Conservation (phyloP, 2,797 vertebrate species). For the Kryptolebias ocellatus region DNA sequence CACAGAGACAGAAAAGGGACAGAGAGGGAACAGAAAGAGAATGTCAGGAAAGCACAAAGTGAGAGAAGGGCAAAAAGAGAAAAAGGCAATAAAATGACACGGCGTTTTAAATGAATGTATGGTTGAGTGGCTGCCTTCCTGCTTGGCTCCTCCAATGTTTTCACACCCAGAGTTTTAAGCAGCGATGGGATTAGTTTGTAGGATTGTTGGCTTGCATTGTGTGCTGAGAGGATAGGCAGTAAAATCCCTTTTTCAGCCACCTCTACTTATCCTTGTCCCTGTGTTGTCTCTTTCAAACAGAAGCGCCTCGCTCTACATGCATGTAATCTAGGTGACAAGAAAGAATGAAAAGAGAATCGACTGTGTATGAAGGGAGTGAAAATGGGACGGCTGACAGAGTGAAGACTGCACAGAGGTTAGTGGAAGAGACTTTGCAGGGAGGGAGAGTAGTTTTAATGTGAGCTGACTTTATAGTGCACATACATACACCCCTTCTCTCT, state of each 20-base stretch:
- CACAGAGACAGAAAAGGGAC: constrained; percentile 51
- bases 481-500: constrained; percentile 24
- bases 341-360: constrained; percentile 73
- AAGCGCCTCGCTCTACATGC: constrained; percentile 75
- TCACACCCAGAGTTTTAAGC: constrained; percentile 75
- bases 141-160: constrained; percentile 60
- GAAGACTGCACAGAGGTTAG: constrained; percentile 42
- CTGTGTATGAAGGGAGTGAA: constrained; percentile 67
- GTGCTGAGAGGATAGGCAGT: constrained; percentile 78
- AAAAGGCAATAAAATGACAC: constrained; percentile 41
- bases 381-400: constrained; percentile 60
- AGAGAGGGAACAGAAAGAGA: constrained; percentile 18
- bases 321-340: constrained; percentile 83
- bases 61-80: constrained; percentile 22
- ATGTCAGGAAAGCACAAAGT: constrained; percentile 30
- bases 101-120: constrained; percentile 29
- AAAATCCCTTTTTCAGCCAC: constrained; percentile 84
- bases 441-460: constrained; percentile 33
- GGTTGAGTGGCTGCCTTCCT: constrained; percentile 47
- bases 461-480: constrained; percentile 28
- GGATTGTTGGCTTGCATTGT: constrained; percentile 82
- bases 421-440: constrained; percentile 32
- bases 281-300: constrained; percentile 80
- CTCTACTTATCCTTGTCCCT: constrained; percentile 80
- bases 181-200: constrained; percentile 82